Conservation (phyloP, 92 coral and sea anemone genomes). For the Siderastrea siderea region DNA sequence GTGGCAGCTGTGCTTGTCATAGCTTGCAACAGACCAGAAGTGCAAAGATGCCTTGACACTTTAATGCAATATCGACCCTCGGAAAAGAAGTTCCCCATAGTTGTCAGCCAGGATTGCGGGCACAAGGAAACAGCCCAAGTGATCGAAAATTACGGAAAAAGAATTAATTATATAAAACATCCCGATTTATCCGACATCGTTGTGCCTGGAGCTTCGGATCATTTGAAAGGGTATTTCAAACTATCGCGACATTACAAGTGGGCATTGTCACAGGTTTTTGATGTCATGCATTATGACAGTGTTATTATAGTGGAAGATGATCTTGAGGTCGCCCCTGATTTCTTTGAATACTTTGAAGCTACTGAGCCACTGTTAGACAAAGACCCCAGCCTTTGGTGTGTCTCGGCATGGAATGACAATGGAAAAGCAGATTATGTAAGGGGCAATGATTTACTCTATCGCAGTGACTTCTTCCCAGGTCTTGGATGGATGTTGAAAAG, state of each 20-base stretch:
- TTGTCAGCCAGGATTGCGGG: constrained; percentile 97
- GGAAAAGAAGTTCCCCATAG: constrained; percentile 75
- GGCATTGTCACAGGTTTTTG: constrained; percentile 92
- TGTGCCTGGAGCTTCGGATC: constrained; percentile 67
- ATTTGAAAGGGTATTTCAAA: constrained; percentile 86
- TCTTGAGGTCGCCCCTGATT: constrained; percentile 90
- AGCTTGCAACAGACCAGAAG: constrained; percentile 94
- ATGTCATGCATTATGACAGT: constrained; percentile 83
- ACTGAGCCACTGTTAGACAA: constrained; percentile 78
- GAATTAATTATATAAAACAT: constrained; percentile 73
- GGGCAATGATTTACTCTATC: constrained; percentile 83
- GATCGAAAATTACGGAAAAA: constrained; percentile 69
- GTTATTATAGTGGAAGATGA: constrained; percentile 96
- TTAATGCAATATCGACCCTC: constrained; percentile 76
- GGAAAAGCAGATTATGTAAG: constrained; percentile 79
- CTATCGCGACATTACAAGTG: constrained; percentile 91
- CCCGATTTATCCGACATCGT: constrained; percentile 82
- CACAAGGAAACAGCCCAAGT: constrained; percentile 76
- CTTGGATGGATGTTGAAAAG: constrained; percentile 94
- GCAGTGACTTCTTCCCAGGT: constrained; percentile 95
- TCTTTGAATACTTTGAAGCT: constrained; percentile 95
- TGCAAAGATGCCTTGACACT: constrained; percentile 82
- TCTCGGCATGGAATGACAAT: constrained; percentile 99
- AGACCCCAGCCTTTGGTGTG: constrained; percentile 95
- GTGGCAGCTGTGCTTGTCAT: constrained; percentile 85